These are phyloP conservation scores for Zoroaster sp. DNA, from an alignment of 53 echinoderm and acorn worm genomes.

Conservation along the genomic window DNA sequence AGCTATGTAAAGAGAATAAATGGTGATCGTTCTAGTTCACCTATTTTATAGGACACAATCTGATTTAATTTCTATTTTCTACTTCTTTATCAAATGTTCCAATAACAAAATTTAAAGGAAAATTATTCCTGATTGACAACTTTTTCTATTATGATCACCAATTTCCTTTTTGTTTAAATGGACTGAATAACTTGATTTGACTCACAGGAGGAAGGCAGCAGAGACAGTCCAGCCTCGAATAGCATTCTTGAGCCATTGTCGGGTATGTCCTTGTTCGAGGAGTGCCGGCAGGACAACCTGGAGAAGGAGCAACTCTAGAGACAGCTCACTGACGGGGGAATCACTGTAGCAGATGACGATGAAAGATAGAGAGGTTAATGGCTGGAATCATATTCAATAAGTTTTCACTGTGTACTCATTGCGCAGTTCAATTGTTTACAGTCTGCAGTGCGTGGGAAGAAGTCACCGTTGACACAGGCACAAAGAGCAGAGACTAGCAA, in stretches of 20 bases:
- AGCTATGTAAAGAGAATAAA: no score
- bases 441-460: no score
- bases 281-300: conserved; percentile 96
- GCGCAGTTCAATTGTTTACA: no score
- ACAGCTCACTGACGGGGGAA: conserved; percentile 94
- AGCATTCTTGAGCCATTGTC: conserved; percentile 95
- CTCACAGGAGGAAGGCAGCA: conserved; percentile 93
- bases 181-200: not conserved
- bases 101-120: not conserved
- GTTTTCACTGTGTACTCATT: no score
- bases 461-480: no score
- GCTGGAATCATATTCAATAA: no score
- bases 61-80: no score
- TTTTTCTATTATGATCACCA: not conserved
- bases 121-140: not conserved
- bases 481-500: no score
- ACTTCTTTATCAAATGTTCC: no score
- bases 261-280: conserved; percentile 98
- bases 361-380: not conserved
- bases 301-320: conserved; percentile 87
- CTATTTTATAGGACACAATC: no score
- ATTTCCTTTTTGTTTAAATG: not conserved
- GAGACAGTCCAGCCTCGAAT: conserved; percentile 84
- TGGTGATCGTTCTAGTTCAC: no score
- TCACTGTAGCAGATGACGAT: conserved; percentile 59